These are phyloP conservation scores for Meles meles DNA, from an alignment of 2,113 vertebrate species.

Conservation along the genomic window DNA sequence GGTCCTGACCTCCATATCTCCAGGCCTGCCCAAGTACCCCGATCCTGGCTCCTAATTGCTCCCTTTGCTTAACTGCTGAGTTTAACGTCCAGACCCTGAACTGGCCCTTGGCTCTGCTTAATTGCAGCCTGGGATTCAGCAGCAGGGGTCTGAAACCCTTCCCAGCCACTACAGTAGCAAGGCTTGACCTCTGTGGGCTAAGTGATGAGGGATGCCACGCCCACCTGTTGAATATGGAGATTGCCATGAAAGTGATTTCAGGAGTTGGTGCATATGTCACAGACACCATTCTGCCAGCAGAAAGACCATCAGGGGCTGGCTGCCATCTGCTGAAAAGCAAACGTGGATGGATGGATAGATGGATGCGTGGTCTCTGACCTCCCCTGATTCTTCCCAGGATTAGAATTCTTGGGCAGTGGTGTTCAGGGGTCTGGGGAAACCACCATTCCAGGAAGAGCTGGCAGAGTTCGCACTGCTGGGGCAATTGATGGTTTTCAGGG, in stretches of 20 bases:
- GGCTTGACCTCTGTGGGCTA: not conserved
- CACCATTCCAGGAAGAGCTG: conserved; percentile 62
- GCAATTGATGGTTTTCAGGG: not conserved
- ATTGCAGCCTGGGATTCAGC: not conserved
- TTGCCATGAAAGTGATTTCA: not conserved
- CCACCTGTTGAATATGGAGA: conserved; percentile 27
- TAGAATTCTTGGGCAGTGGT: not conserved
- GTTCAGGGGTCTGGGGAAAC: not conserved
- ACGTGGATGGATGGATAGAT: not conserved
- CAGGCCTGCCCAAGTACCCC: conserved; percentile 4
- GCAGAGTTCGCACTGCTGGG: not conserved
- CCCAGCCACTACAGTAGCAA: not conserved
- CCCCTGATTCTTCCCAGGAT: conserved; percentile 15
- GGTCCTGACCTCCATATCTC: conserved; percentile 37
- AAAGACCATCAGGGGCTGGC: not conserved
- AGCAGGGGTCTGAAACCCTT: not conserved
- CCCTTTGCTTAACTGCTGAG: conserved; percentile 57
- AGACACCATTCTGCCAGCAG: not conserved
- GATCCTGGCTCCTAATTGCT: conserved; percentile 66
- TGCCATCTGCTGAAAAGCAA: conserved; percentile 48
- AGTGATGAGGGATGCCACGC: not conserved
- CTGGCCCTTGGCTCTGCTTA: conserved; percentile 50
- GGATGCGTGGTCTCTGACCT: not conserved
- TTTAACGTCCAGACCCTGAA: not conserved
- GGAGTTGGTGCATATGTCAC: not conserved